Conservation (phyloP, 1,140 invertebrate genomes). For the Forficula auricularia region DNA sequence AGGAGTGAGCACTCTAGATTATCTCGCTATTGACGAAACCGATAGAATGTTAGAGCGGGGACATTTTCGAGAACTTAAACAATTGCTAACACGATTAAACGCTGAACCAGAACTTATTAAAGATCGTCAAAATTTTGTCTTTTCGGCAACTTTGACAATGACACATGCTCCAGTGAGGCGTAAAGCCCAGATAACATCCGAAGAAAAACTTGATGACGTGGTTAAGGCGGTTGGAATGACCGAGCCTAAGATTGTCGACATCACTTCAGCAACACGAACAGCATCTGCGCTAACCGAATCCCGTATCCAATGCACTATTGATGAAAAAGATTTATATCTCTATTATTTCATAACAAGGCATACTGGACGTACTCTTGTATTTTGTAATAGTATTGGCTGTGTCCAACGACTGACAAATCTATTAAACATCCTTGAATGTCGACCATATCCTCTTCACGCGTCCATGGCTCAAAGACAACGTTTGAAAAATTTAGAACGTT, state of each 20-base stretch:
- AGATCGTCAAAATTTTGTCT: slow-evolving; percentile 81
- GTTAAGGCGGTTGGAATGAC: slow-evolving; percentile 62
- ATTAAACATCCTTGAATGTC: slow-evolving; percentile 57
- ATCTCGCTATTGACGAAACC: slow-evolving; percentile 90
- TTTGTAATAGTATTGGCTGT: slow-evolving; percentile 92
- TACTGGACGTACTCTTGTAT: slow-evolving; percentile 81
- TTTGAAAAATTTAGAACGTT: slow-evolving; percentile 83
- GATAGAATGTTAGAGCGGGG: slow-evolving; percentile 94
- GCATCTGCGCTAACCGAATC: slow-evolving; percentile 69
- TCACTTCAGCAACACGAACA: slow-evolving; percentile 55
- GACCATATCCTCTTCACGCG: slow-evolving; percentile 75
- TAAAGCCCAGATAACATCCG: slow-evolving; percentile 26
- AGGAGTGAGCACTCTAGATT: slow-evolving; percentile 37
- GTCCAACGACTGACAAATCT: slow-evolving; percentile 69
- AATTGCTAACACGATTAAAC: slow-evolving; percentile 68
- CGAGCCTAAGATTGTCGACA: slow-evolving; percentile 83
- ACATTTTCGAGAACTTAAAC: slow-evolving; percentile 84
- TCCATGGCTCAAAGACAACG: slow-evolving; percentile 89
- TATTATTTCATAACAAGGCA: slow-evolving; percentile 81
- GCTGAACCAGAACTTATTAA: slow-evolving; percentile 35
- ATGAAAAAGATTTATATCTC: slow-evolving; percentile 81
- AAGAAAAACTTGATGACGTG: slow-evolving; percentile 51
- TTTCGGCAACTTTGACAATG: slow-evolving; percentile 91
- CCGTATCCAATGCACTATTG: slow-evolving; percentile 45
- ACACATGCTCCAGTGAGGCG: slow-evolving; percentile 47